Evolutionary conservation across 2,113 vertebrate genomes (phyloP).

Genomic region (Plecturocebus donacophilus): DNA sequence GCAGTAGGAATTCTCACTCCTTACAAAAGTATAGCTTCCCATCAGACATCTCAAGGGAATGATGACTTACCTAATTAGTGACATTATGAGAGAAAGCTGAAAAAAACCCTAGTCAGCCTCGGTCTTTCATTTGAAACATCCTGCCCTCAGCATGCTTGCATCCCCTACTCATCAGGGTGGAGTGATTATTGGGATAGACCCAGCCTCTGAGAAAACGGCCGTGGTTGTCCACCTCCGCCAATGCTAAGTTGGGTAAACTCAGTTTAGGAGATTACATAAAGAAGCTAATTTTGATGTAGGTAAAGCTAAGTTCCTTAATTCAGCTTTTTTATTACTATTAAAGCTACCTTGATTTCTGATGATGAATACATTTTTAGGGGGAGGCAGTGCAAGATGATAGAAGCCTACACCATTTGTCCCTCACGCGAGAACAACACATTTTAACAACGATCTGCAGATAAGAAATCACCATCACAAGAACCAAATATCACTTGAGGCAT

Average conservation of each 20-base stretch:
- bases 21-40: background rate
- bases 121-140: background rate
- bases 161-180: background rate
- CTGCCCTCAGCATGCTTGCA: background rate
- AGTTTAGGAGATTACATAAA: background rate
- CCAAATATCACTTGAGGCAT: no score
- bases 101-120: fast-evolving
- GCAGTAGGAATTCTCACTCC: background rate
- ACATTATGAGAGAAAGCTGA: background rate
- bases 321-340: background rate
- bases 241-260: background rate
- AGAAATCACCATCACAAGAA: no score
- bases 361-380: background rate
- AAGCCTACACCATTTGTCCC: no score
- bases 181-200: background rate
- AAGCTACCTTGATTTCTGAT: background rate
- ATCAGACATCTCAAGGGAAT: background rate
- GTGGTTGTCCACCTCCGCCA: background rate
- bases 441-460: no score
- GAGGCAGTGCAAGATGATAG: no score
- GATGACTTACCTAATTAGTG: background rate
- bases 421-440: no score
- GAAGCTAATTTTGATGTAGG: background rate
- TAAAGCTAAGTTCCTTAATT: background rate
- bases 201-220: background rate